Evolutionary conservation across 1,140 invertebrate species (phyloP), one percentile per base, ranked within the genome.

Genomic region (Planococcus citri): DNA sequence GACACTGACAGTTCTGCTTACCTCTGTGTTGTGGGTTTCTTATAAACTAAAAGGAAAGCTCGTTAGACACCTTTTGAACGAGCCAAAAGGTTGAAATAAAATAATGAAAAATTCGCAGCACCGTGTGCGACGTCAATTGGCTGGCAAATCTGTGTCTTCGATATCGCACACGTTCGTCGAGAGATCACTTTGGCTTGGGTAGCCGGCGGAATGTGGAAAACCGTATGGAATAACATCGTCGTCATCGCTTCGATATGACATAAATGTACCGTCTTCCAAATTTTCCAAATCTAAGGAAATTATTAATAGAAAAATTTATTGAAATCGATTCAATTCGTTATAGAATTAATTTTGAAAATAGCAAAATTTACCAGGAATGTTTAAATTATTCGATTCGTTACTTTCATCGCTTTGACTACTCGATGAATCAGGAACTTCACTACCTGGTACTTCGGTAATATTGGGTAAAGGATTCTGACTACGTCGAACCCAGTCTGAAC

Each of bases 151-250:
- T n/a, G 88, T 90, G 79, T 94, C 92, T 79, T 94, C 92, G 76
- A 95, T 93, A 82, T 94, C 92, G 82, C 92, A 95, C 29, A 95
- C 82, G 79, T 89, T 87, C 24, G 90, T 86, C 22, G 91, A 93
- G 68, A 93, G 82, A 78, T 93, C 90, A 79, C 91, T 94, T 76
- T 88, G 88, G 72, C 86, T 88, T 14, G 73, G 72, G 69, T 75
- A 74, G 60, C 71, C 74, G 21, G 72, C 71, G 51, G 70, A 33
- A 25, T 81, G 84, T 22, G 85, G 86, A 73, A 87, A 87, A 74
- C 86, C 85, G 76, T 87, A 87, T 74, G 83, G 82, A 75, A 84
- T 82, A 74, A 86, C 82, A 72, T 85, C 84, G 73, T 84, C 82
- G 73, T 84, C 83, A 77, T 84, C 85, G 74, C 84, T 85, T 74